Percentiles rank a stretch among this genome's conserved stretches.
Evolutionary conservation across 2,113 vertebrate genomes (phyloP).

Genomic region (Myotis brandtii): DNA sequence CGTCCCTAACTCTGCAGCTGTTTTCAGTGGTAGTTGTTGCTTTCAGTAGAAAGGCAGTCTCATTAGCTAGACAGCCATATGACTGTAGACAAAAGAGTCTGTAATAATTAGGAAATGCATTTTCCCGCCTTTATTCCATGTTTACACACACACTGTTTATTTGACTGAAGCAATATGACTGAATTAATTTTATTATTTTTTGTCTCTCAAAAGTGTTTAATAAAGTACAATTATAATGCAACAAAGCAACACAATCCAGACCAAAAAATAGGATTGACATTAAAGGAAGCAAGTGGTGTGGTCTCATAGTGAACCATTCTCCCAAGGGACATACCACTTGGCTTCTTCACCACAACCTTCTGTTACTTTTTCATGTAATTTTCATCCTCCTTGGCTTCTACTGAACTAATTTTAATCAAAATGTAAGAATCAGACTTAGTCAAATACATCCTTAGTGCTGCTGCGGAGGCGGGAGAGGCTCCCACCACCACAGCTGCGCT

Average conservation of each 20-base stretch:
- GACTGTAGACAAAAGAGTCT: background rate
- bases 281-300: background rate
- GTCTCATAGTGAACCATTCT: background rate
- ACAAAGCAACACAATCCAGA: background rate
- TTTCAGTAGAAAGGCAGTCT: background rate
- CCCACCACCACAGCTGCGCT: no score
- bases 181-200: conserved; percentile 18
- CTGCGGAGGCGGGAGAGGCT: no score
- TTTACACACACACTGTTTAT: background rate
- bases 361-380: no score
- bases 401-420: conserved; percentile 48
- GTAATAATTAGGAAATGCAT: background rate
- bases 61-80: background rate
- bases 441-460: background rate
- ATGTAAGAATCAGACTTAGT: background rate
- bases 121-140: background rate
- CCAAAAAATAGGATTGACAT: background rate
- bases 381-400: no score
- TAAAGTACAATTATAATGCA: background rate
- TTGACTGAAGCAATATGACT: background rate
- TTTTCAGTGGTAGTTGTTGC: background rate
- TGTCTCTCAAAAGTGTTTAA: background rate
- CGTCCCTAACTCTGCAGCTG: background rate
- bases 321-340: background rate
- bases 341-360: background rate